These are phyloP conservation scores for Cheilinus undulatus DNA, from an alignment of 2,113 vertebrate genomes.

Conservation along the genomic window DNA sequence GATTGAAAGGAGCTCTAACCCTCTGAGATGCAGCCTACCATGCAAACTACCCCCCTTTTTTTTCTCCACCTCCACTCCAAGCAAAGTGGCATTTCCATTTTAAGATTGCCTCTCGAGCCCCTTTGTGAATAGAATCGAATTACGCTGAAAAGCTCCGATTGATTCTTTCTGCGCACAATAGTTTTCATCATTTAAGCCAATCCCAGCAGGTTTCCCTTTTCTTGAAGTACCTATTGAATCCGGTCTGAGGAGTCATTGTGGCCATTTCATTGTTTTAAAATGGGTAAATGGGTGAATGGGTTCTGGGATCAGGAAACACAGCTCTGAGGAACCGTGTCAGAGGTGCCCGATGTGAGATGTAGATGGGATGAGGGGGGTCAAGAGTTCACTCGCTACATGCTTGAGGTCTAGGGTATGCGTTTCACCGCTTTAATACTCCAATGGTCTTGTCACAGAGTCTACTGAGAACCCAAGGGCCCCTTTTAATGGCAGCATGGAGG, in stretches of 20 bases:
- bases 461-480: constrained; percentile 55
- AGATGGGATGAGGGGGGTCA: constrained; percentile 51
- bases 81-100: constrained; percentile 82
- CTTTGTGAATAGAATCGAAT: constrained; percentile 83
- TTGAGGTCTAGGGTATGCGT: constrained; percentile 45
- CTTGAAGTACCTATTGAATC: constrained; percentile 73
- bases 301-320: constrained; percentile 53
- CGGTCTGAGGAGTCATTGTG: constrained; percentile 62
- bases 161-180: constrained; percentile 81
- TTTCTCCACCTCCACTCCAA: constrained; percentile 43
- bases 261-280: constrained; percentile 73
- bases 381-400: constrained; percentile 55
- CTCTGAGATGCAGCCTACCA: constrained; percentile 50
- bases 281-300: constrained; percentile 69
- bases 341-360: constrained; percentile 35
- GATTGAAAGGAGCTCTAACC: constrained; percentile 60
- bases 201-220: constrained; percentile 70
- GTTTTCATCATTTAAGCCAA: constrained; percentile 79
- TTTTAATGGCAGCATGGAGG: constrained; percentile 64
- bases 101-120: constrained; percentile 78
- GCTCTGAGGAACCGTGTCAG: constrained; percentile 50
- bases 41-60: constrained; percentile 53
- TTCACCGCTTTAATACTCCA: constrained; percentile 46
- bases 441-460: constrained; percentile 35
- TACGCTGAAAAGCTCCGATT: constrained; percentile 80